A percentile compares a stretch with the other conserved stretches of the same genome.
Conservation (phyloP, 2,797 vertebrate genomes). For the Sebastes iracundus region DNA sequence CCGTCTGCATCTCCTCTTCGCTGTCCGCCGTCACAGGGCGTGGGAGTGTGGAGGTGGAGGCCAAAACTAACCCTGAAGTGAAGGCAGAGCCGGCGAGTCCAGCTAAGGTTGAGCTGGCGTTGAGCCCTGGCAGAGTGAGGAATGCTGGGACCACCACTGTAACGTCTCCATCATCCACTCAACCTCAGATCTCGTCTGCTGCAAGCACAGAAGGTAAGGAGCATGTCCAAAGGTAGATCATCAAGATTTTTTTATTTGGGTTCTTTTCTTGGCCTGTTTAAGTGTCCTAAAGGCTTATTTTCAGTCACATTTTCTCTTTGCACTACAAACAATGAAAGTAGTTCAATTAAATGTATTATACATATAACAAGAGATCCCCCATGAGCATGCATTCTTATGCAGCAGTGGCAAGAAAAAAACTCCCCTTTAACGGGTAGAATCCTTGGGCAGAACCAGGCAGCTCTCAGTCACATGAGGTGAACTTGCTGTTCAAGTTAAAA, state of each 20-base stretch:
- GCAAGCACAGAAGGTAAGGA: constrained; percentile 45
- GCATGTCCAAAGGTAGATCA: background rate
- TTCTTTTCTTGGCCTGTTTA: background rate
- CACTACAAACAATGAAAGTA: background rate
- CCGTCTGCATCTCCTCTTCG: constrained; percentile 10
- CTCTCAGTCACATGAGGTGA: background rate
- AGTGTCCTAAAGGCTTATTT: background rate
- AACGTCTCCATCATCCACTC: background rate
- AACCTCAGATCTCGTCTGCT: constrained; percentile 16
- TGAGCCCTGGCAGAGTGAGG: constrained; percentile 32
- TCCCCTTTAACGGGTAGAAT: too few species aligned
- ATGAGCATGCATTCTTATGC: too few species aligned
- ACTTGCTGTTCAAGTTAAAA: background rate
- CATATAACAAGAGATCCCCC: too few species aligned
- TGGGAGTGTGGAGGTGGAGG: constrained; percentile 57
- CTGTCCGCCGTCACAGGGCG: constrained; percentile 2
- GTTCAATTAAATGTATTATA: too few species aligned
- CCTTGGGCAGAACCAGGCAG: too few species aligned
- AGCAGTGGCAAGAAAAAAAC: too few species aligned
- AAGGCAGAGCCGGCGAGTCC: constrained; percentile 46
- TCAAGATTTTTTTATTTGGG: background rate
- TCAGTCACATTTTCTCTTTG: background rate
- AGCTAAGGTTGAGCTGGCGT: constrained; percentile 29
- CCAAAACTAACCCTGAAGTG: background rate
- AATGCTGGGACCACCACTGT: background rate